Evolutionary conservation across 2,888 invertebrate genomes (phyloP).

Genomic region (Xylota sylvarum): DNA sequence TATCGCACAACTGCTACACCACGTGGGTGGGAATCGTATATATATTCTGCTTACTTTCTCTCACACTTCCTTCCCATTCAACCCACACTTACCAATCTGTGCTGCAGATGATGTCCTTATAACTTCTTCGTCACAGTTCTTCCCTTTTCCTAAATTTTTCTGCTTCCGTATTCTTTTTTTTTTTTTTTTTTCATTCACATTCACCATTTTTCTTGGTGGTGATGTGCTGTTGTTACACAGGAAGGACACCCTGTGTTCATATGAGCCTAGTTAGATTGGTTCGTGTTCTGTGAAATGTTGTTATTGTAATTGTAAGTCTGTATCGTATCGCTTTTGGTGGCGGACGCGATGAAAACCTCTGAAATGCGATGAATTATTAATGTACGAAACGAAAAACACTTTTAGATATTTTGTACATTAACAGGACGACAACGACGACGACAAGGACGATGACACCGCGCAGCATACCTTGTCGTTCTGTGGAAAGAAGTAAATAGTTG

Average conservation of each 20-base stretch:
- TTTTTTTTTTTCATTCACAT: background rate
- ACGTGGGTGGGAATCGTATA: constrained; percentile 6
- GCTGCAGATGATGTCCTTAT: constrained; percentile 51
- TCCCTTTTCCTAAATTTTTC: constrained; percentile 1
- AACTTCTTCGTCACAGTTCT: constrained; percentile 31
- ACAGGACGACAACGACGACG: constrained; percentile 36
- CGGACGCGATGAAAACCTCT: constrained; percentile 80
- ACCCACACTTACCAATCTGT: constrained; percentile 19
- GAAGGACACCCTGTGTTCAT: constrained; percentile 16
- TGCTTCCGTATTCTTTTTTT: constrained; percentile 3
- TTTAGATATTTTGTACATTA: constrained; percentile 54
- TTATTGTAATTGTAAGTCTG: constrained; percentile 34
- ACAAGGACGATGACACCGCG: constrained; percentile 32
- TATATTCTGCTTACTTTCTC: constrained; percentile 18
- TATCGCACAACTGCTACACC: constrained; percentile 39
- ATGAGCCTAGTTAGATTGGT: constrained; percentile 39
- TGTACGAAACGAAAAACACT: constrained; percentile 77
- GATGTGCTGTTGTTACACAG: background rate
- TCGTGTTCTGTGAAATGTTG: constrained; percentile 22
- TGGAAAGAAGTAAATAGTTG: constrained; percentile 81
- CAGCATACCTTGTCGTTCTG: constrained; percentile 73
- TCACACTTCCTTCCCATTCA: background rate
- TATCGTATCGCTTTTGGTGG: constrained; percentile 19
- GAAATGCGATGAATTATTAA: constrained; percentile 83
- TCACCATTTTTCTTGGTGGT: background rate